A percentile compares a stretch with the other conserved stretches of the same genome.
phyloP scores from a whole-genome alignment of 64 coral and sea anemone genomes.

The Porites australiensis region DNA sequence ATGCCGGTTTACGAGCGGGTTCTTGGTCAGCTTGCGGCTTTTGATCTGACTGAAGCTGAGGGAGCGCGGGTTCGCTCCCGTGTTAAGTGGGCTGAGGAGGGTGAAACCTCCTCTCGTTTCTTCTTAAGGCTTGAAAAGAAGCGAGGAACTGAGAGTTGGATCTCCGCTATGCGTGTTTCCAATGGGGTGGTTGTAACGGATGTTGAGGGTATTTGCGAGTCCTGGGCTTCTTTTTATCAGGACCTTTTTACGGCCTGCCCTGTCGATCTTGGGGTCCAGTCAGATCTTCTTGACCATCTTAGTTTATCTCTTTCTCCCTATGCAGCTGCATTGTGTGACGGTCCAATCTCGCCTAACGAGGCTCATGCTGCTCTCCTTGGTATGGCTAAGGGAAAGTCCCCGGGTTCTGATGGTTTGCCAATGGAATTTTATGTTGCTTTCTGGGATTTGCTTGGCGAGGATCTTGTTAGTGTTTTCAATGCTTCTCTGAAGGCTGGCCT shows the following conservation, averaged over 20 bases:
- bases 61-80: neutral
- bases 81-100: conserved; percentile 44
- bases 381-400: too few relatives aligned
- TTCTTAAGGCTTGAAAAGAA: neutral
- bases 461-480: too few relatives aligned
- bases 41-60: neutral
- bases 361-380: too few relatives aligned
- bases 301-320: neutral
- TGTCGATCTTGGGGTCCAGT: neutral
- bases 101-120: neutral
- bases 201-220: neutral
- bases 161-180: neutral
- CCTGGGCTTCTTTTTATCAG: neutral
- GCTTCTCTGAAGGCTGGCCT: too few relatives aligned
- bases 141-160: neutral
- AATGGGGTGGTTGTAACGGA: neutral
- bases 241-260: neutral
- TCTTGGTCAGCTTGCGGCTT: neutral
- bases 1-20: neutral
- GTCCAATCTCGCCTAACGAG: too few relatives aligned
- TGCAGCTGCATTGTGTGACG: too few relatives aligned
- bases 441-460: too few relatives aligned
- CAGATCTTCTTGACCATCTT: neutral
- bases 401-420: too few relatives aligned
- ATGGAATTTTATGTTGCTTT: too few relatives aligned